A percentile compares a stretch with the other conserved stretches of the same genome.
Evolutionary conservation across 2,797 vertebrate genomes (phyloP).

Genomic region (Nothura maculosa): DNA sequence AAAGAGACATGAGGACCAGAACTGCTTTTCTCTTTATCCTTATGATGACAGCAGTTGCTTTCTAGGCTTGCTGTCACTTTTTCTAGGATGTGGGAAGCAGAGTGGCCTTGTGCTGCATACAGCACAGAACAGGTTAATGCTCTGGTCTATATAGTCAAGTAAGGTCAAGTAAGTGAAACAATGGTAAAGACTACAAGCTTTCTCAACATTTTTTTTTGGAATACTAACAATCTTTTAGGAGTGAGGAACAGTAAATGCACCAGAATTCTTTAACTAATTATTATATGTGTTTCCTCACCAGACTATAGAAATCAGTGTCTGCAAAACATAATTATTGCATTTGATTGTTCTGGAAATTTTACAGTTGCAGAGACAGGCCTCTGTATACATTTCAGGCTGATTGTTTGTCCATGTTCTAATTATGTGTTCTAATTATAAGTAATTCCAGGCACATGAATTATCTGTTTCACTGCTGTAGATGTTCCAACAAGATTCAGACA

Average conservation of each 20-base stretch:
- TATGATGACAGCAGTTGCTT: neutral
- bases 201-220: neutral
- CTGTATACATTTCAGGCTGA: neutral
- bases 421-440: constrained; percentile 43
- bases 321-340: constrained; percentile 24
- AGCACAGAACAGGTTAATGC: neutral
- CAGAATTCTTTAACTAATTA: neutral
- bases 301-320: constrained; percentile 30
- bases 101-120: neutral
- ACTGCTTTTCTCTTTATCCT: neutral
- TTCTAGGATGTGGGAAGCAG: neutral
- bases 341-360: neutral
- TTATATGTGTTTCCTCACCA: neutral
- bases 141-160: neutral
- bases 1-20: fast-evolving
- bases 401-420: constrained; percentile 34
- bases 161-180: neutral
- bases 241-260: neutral
- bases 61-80: neutral
- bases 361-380: neutral
- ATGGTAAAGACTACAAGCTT: neutral
- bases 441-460: constrained; percentile 5
- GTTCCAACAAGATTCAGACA: constrained; percentile 40
- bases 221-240: neutral
- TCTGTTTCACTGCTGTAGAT: constrained; percentile 28